These are phyloP conservation scores for Diorhabda carinulata DNA, from an alignment of 1,140 invertebrate genomes.

Conservation along the genomic window DNA sequence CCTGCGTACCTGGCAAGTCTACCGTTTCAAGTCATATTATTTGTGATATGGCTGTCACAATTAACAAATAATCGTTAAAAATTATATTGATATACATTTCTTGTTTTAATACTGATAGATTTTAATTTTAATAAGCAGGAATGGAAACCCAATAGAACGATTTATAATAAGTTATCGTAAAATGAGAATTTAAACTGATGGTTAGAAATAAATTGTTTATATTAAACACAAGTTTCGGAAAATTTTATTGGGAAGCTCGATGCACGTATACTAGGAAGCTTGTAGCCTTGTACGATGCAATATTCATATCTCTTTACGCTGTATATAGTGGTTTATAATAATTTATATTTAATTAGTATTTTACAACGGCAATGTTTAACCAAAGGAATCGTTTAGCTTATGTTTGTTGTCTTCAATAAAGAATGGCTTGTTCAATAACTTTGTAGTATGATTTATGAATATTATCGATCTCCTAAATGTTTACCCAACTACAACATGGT, in stretches of 20 bases:
- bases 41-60: no score
- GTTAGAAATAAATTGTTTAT: no score
- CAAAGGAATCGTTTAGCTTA: slow-evolving; percentile 22
- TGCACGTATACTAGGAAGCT: not conserved
- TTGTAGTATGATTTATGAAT: slow-evolving; percentile 30
- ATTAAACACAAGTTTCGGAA: no score
- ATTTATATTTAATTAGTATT: slow-evolving; percentile 25
- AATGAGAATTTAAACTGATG: no score
- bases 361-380: slow-evolving; percentile 22
- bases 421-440: slow-evolving; percentile 24
- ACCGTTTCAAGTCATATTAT: no score
- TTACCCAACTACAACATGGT: slow-evolving; percentile 25
- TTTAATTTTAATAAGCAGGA: no score
- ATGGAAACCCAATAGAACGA: no score
- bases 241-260: slow-evolving; percentile 11
- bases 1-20: no score
- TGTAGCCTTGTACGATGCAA: slow-evolving; percentile 15
- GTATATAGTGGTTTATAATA: slow-evolving; percentile 19
- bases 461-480: slow-evolving; percentile 27
- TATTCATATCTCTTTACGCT: slow-evolving; percentile 18
- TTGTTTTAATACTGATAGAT: no score
- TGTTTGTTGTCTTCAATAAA: slow-evolving; percentile 24
- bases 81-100: no score
- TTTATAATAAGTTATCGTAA: no score
- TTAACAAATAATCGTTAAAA: no score